Evolutionary conservation across 2,888 invertebrate species (phyloP), one percentile per base, ranked within the genome.

Genomic region (Limnephilus rhombicus): DNA sequence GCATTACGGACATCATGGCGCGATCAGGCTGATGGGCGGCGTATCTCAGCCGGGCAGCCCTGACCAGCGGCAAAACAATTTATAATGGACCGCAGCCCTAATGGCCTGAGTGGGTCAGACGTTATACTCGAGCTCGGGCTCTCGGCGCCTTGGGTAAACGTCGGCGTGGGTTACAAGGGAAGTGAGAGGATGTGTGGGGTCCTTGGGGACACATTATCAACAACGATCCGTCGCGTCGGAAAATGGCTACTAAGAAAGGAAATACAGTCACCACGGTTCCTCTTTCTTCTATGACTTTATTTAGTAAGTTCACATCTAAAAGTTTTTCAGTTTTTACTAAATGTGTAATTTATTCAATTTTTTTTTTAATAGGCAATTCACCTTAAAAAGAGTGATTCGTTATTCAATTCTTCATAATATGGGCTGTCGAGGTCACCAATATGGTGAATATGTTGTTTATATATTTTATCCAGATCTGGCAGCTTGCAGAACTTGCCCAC

Each of bases 1-100:
- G 31, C 85, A 90, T 90, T 90, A 85, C 53, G 83, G 83, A 85
- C 90, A 90, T 90, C 90, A 53, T 68, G 49, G 31, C 68, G 68
- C 53, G 49, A 85, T 90, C 83, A 31, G 80, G 24, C 83, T 85
- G 85, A 68, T 24, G 29, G 83, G 31, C n/a, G 53, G 41, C 53
- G 85, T 90, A 29, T 85, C 85, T 90, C 90, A 90, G 83, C 24
- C 83, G 37, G 34, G 37, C 41, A n/a, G 68, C 34, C n/a, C 68
- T 68, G 68, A 68, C 68, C 37, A 31, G 53, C 90, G 80, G 80
- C 80, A 89, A 89, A 80, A 86, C 41, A 41, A 45, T 45, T 45
- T 49, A 37, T 86, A 86, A 86, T 86, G 86, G 49, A 86, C 41
- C 86, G 41, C 83, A 83, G 83, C 37, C 24, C n/a, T 83, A 83